Conservation (phyloP, 2,113 vertebrate species). For the Clarias gariepinus region DNA sequence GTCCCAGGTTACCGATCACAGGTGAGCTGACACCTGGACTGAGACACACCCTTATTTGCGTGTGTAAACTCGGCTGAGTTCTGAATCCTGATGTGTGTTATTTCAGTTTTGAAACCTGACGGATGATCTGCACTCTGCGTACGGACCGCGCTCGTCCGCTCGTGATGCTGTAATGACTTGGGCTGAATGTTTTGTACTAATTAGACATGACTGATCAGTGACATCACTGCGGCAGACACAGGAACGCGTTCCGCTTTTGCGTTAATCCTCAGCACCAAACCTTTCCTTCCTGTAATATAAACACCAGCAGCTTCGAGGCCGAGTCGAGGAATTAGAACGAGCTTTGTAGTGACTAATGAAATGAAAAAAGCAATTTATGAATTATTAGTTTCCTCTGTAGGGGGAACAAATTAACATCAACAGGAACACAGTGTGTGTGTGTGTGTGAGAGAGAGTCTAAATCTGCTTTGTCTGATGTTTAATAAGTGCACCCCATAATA, state of each 20-base stretch:
- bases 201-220: neutral
- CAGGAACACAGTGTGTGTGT: neutral
- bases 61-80: neutral
- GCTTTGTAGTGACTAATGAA: neutral
- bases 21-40: too few relatives aligned
- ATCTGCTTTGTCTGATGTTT: too few relatives aligned
- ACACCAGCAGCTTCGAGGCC: neutral
- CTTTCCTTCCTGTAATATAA: neutral
- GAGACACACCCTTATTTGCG: neutral
- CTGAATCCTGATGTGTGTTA: neutral
- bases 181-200: too few relatives aligned
- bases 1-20: too few relatives aligned
- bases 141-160: neutral
- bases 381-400: neutral
- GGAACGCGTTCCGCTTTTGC: neutral
- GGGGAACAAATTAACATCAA: neutral
- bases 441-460: neutral
- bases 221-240: neutral
- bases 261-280: neutral
- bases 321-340: too few relatives aligned
- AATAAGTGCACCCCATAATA: neutral
- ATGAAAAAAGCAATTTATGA: neutral
- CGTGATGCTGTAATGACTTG: neutral
- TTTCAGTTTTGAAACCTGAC: neutral
- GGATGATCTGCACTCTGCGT: neutral